Conservation (phyloP, 2,113 vertebrate genomes). For the Coptodon bakossiorum region DNA sequence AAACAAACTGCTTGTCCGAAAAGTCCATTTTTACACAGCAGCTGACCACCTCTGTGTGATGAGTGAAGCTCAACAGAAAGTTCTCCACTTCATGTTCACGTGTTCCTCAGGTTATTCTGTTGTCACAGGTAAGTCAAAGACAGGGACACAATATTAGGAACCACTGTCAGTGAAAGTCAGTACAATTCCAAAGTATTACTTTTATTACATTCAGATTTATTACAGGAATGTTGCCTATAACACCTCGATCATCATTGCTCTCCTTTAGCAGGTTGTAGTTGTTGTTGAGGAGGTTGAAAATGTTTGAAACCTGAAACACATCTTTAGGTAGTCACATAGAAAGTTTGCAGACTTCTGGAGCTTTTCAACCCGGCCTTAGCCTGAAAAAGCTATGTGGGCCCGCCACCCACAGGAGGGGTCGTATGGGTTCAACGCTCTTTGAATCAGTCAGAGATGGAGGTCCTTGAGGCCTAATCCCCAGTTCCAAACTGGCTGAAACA, state of each 20-base stretch:
- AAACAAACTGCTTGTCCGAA: background rate
- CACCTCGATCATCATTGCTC: accelerated
- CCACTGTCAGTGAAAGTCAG: background rate
- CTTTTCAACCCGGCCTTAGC: background rate
- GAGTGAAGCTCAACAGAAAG: background rate
- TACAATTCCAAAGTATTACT: background rate
- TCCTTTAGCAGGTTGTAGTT: background rate
- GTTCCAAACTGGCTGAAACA: accelerated
- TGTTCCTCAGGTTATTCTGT: background rate
- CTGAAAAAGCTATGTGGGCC: background rate
- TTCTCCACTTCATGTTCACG: background rate
- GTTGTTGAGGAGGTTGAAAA: background rate
- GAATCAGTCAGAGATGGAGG: background rate
- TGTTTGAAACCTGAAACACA: background rate
- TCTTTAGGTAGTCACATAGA: background rate
- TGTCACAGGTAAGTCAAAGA: background rate
- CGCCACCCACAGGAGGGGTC: background rate
- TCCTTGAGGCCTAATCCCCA: accelerated
- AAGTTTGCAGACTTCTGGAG: background rate
- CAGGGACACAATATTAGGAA: background rate
- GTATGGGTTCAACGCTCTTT: background rate
- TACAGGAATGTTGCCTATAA: accelerated
- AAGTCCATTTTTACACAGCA: background rate
- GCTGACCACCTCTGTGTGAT: background rate
- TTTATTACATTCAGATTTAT: background rate